A percentile compares a stretch with the other conserved stretches of the same genome.
phyloP scores from a whole-genome alignment of 2,113 vertebrate genomes.

The Lampris megalopsis region DNA sequence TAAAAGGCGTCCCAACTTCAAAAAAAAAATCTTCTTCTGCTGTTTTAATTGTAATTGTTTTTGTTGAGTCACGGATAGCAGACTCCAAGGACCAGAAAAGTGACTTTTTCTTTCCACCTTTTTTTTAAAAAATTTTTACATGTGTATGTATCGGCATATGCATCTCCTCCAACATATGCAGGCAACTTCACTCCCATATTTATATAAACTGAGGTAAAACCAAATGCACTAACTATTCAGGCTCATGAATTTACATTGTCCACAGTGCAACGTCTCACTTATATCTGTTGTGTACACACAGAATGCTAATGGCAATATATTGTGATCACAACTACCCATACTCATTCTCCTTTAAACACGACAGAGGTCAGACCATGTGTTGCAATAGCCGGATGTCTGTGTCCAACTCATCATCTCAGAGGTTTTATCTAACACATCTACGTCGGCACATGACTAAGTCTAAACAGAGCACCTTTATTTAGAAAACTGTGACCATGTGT shows the following conservation, averaged over 20 bases:
- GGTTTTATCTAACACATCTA: too few relatives aligned
- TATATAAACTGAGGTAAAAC: conserved; percentile 28
- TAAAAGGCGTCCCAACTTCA: too few relatives aligned
- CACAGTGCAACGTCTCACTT: conserved; percentile 30
- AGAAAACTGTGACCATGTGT: too few relatives aligned
- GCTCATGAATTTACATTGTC: conserved; percentile 54
- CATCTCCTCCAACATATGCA: conserved; percentile 16
- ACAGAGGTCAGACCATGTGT: conserved; percentile 30
- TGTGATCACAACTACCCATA: background rate
- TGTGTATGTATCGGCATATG: background rate
- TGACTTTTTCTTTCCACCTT: background rate
- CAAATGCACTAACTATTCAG: conserved; percentile 1
- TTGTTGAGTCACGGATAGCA: too few relatives aligned
- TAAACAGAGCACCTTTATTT: background rate
- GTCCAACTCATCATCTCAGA: too few relatives aligned
- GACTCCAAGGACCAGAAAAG: background rate
- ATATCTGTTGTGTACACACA: conserved; percentile 57
- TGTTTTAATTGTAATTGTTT: too few relatives aligned
- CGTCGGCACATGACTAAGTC: too few relatives aligned
- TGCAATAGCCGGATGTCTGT: too few relatives aligned
- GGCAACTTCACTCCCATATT: conserved; percentile 52
- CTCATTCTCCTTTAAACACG: background rate
- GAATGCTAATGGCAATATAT: conserved; percentile 20
- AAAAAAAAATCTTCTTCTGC: too few relatives aligned
- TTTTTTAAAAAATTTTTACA: background rate